phyloP scores from a whole-genome alignment of 1,140 invertebrate species.

The Brachionus koreanus region DNA sequence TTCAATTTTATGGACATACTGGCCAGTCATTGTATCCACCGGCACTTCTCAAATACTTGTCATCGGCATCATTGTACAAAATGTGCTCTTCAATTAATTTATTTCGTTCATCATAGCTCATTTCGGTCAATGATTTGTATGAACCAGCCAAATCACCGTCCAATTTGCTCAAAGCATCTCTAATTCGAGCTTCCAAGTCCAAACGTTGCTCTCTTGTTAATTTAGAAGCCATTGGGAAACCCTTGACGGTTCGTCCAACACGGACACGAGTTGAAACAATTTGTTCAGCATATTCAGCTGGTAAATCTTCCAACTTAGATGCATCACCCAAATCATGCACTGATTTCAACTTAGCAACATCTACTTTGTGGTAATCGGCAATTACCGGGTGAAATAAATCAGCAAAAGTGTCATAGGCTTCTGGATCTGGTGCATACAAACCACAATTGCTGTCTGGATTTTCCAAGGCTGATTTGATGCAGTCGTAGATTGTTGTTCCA shows the following conservation, averaged over 20 bases:
- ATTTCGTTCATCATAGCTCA: slow-evolving; percentile 42
- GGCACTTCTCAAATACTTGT: slow-evolving; percentile 38
- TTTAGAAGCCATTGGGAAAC: slow-evolving; percentile 42
- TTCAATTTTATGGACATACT: neutral
- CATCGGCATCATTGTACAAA: slow-evolving; percentile 43
- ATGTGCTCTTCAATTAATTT: slow-evolving; percentile 44
- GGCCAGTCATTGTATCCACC: slow-evolving; percentile 45
- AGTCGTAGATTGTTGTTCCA: slow-evolving; percentile 39
- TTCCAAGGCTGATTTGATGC: slow-evolving; percentile 41
- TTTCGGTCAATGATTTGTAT: slow-evolving; percentile 38
- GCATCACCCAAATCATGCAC: slow-evolving; percentile 43
- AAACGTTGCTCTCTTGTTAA: slow-evolving; percentile 30
- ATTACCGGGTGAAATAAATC: slow-evolving; percentile 51
- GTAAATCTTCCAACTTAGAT: slow-evolving; percentile 24
- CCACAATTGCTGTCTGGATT: slow-evolving; percentile 40
- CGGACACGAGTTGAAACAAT: slow-evolving; percentile 42
- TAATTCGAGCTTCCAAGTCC: slow-evolving; percentile 19
- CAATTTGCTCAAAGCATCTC: slow-evolving; percentile 38
- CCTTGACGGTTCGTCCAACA: slow-evolving; percentile 24
- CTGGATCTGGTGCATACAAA: slow-evolving; percentile 45
- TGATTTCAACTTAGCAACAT: slow-evolving; percentile 33
- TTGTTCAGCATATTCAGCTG: neutral
- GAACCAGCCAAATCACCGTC: slow-evolving; percentile 39
- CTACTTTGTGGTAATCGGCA: slow-evolving; percentile 50
- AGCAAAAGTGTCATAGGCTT: slow-evolving; percentile 50